Evolutionary conservation across 1,140 invertebrate genomes (phyloP).

Genomic region (Xylocopa sonorina): DNA sequence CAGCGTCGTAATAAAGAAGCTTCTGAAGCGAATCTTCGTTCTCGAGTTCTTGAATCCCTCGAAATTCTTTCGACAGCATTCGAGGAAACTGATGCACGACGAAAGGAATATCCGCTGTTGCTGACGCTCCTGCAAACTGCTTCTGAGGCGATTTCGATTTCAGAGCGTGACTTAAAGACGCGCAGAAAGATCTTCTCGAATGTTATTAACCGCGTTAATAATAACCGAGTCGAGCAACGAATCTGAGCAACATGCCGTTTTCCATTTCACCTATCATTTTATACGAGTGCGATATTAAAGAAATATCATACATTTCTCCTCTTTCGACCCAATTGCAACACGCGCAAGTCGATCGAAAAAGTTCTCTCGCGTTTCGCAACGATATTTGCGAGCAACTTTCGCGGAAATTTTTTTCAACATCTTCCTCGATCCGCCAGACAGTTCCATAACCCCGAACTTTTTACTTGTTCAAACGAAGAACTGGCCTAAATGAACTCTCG

Average conservation of each 20-base stretch:
- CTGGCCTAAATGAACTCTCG: too few species aligned
- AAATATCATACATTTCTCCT: not conserved
- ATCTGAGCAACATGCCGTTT: not conserved
- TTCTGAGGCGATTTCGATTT: constrained; percentile 22
- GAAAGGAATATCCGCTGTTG: constrained; percentile 7
- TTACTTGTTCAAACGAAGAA: too few species aligned
- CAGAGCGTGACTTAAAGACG: not conserved
- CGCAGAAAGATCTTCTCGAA: not conserved
- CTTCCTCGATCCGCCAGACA: too few species aligned
- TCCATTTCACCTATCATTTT: not conserved
- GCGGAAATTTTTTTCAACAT: too few species aligned
- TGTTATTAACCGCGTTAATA: not conserved
- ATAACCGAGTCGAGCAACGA: too few species aligned
- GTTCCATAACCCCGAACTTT: too few species aligned
- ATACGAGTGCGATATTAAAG: not conserved
- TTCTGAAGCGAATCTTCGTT: constrained; percentile 6
- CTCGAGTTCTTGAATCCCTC: constrained; percentile 14
- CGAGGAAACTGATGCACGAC: constrained; percentile 17
- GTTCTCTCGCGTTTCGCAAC: too few species aligned
- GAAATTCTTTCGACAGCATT: constrained; percentile 22
- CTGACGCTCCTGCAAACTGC: constrained; percentile 7
- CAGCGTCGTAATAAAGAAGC: not conserved
- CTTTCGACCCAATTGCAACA: too few species aligned
- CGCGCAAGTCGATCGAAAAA: too few species aligned
- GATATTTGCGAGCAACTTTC: too few species aligned